Evolutionary conservation across 1,140 invertebrate genomes (phyloP), one percentile per base, ranked within the genome.

Genomic region (Lasaia peninsularis): DNA sequence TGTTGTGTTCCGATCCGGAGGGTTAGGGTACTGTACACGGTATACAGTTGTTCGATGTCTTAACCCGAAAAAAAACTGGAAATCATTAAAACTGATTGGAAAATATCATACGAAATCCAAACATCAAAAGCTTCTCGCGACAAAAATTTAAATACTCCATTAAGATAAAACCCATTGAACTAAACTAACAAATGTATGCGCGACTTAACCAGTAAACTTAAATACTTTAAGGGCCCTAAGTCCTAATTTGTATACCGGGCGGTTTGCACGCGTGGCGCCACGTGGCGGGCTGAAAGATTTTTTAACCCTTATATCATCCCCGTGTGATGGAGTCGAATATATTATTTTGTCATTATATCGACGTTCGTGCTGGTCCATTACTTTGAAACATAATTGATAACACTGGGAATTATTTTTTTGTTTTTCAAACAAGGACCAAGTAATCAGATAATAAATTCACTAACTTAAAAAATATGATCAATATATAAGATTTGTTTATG

Each of bases 131-230:
- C 20, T 48, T 20, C 24, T 5, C 24, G 9, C 16, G 6, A 48
- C 18, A 18, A 44, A 44, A 44, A 48, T 48, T 48, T 48, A 48
- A 48, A 48, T 21, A 48, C 40, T 1, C 40, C 20, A 48, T 48
- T 48, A 48, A 48, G 16, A 48, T 48, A 48, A 18, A 20, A 48
- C 5, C 40, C 20, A 48, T 48, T 48, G 16, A 48, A 48, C 40
- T 48, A 48, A 48, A 48, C 40, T 48, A 48, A 48, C 40, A 48
- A 48, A 48, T 48, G 40, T 48, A 48, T 48, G 40, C 40, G 18
- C 40, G 40, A 48, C 40, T 48, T 48, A 48, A 48, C 40, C 40
- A 16, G 11, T 48, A 44, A 48, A 48, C 40, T 48, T 48, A 48
- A 48, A 48, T 48, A 48, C 20, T 48, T 44, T 48, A 48, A 48